phyloP scores from a whole-genome alignment of 2,888 invertebrate genomes.

The Meloe dianella region DNA sequence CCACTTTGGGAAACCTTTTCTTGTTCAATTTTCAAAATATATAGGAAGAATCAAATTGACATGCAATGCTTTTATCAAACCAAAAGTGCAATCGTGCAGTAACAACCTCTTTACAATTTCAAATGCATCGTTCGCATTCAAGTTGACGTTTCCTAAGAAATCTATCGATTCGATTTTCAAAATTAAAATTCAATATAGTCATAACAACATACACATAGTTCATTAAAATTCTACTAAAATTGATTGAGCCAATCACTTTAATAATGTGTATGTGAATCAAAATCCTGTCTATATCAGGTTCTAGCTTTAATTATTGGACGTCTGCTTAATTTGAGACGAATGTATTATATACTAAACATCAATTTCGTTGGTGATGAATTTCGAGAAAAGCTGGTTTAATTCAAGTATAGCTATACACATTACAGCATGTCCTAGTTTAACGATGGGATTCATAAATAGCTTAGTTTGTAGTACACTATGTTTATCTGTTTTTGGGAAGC shows the following conservation, averaged over 20 bases:
- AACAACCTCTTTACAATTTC: slow-evolving; percentile 2
- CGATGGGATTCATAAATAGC: slow-evolving; percentile 47
- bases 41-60: background rate
- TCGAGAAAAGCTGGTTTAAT: slow-evolving; percentile 1
- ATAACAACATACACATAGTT: background rate
- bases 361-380: slow-evolving; percentile 13
- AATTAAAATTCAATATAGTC: background rate
- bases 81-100: slow-evolving; percentile 4
- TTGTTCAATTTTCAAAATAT: background rate
- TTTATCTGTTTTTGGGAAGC: slow-evolving; percentile 35
- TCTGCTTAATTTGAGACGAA: slow-evolving; percentile 24
- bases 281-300: background rate
- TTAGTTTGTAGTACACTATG: slow-evolving; percentile 50
- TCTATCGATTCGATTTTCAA: background rate
- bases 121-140: slow-evolving; percentile 2
- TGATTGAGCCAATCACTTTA: background rate
- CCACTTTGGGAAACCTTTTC: background rate
- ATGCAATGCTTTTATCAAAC: slow-evolving; percentile 11
- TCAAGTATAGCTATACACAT: background rate
- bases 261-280: background rate
- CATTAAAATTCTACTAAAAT: background rate
- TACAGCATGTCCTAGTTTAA: slow-evolving; percentile 13
- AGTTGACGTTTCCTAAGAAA: background rate
- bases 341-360: slow-evolving; percentile 28
- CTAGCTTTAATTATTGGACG: slow-evolving; percentile 17